Evolutionary conservation across 1,140 invertebrate species (phyloP).

Genomic region (Bathynomus jamesi): DNA sequence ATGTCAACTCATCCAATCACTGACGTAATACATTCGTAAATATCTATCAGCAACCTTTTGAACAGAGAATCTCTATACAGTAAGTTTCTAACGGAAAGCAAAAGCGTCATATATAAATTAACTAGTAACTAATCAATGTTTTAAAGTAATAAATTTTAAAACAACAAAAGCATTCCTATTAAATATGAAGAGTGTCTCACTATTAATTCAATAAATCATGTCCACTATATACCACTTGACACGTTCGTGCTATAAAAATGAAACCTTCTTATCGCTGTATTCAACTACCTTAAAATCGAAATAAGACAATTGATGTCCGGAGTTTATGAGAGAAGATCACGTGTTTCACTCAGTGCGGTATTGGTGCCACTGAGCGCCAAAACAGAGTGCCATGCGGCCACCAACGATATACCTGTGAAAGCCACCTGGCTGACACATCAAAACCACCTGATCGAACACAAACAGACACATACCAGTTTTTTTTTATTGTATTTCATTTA

Average conservation of each 20-base stretch:
- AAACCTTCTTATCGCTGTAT: neutral
- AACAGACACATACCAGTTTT: too few relatives aligned
- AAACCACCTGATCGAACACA: neutral
- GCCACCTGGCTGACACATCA: neutral
- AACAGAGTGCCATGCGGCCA: neutral
- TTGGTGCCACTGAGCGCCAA: neutral
- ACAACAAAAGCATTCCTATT: neutral
- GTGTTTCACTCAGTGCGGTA: neutral
- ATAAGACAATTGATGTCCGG: too few relatives aligned
- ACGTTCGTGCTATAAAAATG: neutral
- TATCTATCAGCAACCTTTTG: neutral
- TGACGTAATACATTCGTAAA: too few relatives aligned
- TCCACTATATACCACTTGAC: neutral
- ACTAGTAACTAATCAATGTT: neutral
- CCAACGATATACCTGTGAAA: neutral
- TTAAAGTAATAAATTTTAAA: neutral
- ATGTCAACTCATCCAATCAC: too few relatives aligned
- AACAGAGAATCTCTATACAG: neutral
- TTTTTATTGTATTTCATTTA: too few relatives aligned
- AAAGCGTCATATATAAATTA: too few relatives aligned
- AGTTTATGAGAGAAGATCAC: neutral
- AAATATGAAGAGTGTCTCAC: neutral
- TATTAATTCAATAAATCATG: neutral
- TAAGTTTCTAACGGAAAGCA: too few relatives aligned
- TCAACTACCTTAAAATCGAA: neutral